Conservation (phyloP, 2,797 vertebrate species). For the Danio tinwini region DNA sequence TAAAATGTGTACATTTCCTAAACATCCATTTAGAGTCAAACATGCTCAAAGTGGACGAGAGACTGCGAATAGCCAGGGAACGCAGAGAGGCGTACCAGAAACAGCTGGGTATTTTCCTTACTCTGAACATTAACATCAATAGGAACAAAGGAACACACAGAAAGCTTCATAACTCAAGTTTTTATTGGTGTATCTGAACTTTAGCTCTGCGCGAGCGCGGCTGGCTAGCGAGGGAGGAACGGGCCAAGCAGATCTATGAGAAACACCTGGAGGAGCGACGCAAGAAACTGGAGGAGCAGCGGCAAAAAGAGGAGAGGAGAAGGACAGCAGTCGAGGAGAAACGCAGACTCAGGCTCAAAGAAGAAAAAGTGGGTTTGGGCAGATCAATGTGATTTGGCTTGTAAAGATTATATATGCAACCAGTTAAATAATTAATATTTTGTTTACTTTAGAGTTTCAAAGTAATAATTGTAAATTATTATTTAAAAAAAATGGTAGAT, state of each 20-base stretch:
- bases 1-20: not conserved
- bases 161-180: not conserved
- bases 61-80: slow-evolving; percentile 88
- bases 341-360: slow-evolving; percentile 85
- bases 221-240: slow-evolving; percentile 87
- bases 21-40: slow-evolving; percentile 64
- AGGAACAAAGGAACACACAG: not conserved
- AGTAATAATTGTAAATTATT: too few species aligned
- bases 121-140: not conserved
- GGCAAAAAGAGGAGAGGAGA: slow-evolving; percentile 87
- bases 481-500: too few species aligned
- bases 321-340: slow-evolving; percentile 91
- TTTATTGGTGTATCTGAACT: slow-evolving; percentile 31
- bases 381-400: not conserved
- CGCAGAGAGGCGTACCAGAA: slow-evolving; percentile 87
- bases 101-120: slow-evolving; percentile 80
- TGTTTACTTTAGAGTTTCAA: too few species aligned
- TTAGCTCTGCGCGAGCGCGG: slow-evolving; percentile 86
- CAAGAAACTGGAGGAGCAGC: slow-evolving; percentile 88
- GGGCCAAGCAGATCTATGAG: slow-evolving; percentile 85
- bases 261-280: slow-evolving; percentile 90
- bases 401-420: not conserved
- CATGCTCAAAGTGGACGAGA: slow-evolving; percentile 85
- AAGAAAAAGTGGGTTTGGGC: slow-evolving; percentile 83
- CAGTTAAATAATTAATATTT: not conserved